Percentiles rank a stretch among this genome's conserved stretches.
These are phyloP conservation scores for Quadroppia sp. DNA, from an alignment of 2,888 invertebrate species.

Conservation along the genomic window DNA sequence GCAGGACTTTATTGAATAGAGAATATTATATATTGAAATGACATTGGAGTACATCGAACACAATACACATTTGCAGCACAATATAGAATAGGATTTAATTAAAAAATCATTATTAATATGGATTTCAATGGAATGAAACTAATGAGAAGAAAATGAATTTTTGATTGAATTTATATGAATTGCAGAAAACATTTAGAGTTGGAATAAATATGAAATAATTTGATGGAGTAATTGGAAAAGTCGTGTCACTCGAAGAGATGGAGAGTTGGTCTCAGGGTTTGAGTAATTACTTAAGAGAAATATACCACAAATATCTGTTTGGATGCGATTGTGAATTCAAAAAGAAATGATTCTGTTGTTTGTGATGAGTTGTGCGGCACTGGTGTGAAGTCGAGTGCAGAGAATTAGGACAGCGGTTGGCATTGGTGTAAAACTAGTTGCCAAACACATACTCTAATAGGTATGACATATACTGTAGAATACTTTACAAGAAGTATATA, in stretches of 20 bases:
- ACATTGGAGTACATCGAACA: background rate
- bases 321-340: background rate
- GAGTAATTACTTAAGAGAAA: background rate
- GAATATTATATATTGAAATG: background rate
- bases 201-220: background rate
- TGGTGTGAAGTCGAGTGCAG: background rate
- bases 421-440: conserved; percentile 19
- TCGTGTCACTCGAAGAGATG: background rate
- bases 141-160: background rate
- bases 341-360: background rate
- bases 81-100: background rate
- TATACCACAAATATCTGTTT: background rate
- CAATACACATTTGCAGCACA: background rate
- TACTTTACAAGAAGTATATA: too few relatives aligned
- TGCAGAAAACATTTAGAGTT: background rate
- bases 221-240: background rate
- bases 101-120: background rate
- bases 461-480: too few relatives aligned
- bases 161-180: background rate
- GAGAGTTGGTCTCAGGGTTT: background rate
- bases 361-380: conserved; percentile 13
- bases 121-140: background rate
- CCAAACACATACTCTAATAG: too few relatives aligned
- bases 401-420: conserved; percentile 31
- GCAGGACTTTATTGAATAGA: background rate